phyloP scores from a whole-genome alignment of 2,113 vertebrate genomes.

The Leptodactylus fuscus region DNA sequence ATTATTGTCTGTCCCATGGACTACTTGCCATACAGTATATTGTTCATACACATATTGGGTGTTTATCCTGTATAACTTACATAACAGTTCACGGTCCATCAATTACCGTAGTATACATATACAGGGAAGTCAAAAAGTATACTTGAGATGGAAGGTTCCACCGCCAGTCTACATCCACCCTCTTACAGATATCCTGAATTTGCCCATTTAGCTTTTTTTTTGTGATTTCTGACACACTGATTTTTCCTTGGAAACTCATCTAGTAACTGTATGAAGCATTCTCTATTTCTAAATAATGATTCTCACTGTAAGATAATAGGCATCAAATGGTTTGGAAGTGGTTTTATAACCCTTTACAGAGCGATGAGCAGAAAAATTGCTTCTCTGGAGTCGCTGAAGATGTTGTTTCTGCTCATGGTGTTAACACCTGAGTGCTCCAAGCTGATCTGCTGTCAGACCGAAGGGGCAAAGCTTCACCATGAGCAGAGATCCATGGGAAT shows the following conservation, averaged over 20 bases:
- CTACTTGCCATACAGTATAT: too few species aligned
- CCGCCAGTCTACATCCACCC: too few species aligned
- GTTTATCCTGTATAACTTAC: too few species aligned
- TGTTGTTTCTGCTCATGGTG: background rate
- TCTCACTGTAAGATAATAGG: constrained; percentile 17
- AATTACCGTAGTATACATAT: too few species aligned
- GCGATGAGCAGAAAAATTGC: constrained; percentile 28
- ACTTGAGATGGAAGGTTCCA: too few species aligned
- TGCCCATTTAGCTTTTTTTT: background rate
- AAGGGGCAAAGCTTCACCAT: background rate
- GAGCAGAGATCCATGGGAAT: background rate
- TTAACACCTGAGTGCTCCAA: constrained; percentile 6
- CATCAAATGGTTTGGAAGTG: constrained; percentile 9
- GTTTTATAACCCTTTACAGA: constrained; percentile 13
- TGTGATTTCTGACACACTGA: background rate
- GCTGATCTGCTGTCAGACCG: background rate
- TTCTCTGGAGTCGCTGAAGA: background rate
- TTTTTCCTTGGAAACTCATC: background rate
- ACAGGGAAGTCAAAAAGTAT: too few species aligned
- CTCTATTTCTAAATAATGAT: background rate
- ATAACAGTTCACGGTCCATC: too few species aligned
- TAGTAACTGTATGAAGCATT: background rate
- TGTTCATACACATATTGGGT: too few species aligned
- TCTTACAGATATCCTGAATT: background rate
- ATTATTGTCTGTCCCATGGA: too few species aligned